Evolutionary conservation across 23 tunicate genomes (phyloP).

Genomic region (Ciona savignyi): DNA sequence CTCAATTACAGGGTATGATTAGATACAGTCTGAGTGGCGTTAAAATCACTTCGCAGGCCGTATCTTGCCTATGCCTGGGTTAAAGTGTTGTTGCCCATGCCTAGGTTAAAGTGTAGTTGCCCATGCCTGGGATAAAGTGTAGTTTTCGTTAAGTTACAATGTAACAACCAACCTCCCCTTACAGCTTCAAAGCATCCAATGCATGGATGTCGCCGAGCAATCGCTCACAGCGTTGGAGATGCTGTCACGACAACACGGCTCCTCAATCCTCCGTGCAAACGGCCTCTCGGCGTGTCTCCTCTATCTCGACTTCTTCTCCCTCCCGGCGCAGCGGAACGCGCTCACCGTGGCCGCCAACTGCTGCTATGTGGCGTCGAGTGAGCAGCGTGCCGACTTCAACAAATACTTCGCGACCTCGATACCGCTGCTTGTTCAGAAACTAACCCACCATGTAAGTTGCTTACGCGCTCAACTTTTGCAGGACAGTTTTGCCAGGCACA

Average conservation of each 20-base stretch:
- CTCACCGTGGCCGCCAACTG: conserved; percentile 89
- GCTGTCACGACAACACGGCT: conserved; percentile 79
- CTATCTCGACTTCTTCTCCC: conserved; percentile 87
- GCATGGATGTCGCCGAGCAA: conserved; percentile 98
- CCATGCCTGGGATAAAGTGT: too few relatives aligned
- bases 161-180: too few relatives aligned
- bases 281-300: conserved; percentile 75
- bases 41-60: too few relatives aligned
- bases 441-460: conserved; percentile 68
- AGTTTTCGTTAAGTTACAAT: too few relatives aligned
- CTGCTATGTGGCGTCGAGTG: conserved; percentile 41
- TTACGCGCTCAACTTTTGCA: too few relatives aligned
- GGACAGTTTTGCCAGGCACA: too few relatives aligned
- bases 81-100: too few relatives aligned
- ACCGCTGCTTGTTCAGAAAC: conserved; percentile 48
- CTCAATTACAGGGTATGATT: too few relatives aligned
- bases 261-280: conserved; percentile 63
- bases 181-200: conserved; percentile 79
- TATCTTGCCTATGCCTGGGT: too few relatives aligned
- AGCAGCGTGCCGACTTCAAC: conserved; percentile 45
- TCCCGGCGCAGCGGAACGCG: conserved; percentile 84
- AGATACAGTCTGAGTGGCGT: too few relatives aligned
- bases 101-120: too few relatives aligned
- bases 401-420: conserved; percentile 44
- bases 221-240: conserved; percentile 86